Base-by-base conservation (phyloP, 2,113 vertebrate genomes). In the Myotis lucifugus region DNA sequence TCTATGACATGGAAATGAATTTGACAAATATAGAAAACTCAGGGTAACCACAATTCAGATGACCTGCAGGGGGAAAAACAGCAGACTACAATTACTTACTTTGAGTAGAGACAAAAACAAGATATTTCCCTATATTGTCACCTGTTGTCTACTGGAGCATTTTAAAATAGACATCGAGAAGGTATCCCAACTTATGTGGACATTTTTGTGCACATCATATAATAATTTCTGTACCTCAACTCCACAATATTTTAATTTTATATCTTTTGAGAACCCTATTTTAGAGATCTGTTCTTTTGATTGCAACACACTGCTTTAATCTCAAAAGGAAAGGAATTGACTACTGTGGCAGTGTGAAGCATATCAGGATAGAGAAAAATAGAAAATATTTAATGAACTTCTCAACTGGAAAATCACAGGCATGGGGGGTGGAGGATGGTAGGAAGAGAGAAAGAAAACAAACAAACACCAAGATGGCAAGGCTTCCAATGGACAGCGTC, bases 301-400 rank as follows among this genome's bases (percentile, higher is more conserved):
- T 67, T 97, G 91, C 2, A 3, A 88, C 73, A 83, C 92, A 82
- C 27, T 56, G 14, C 42, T 82, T 90, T 89, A 37, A 93, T 88
- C 79, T 52, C 66, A 25, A 96, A 46, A 72, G 96, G 90, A 90
- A 96, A 77, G 74, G 66, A 96, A 93, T 34, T 81, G 93, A 96
- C 96, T 74, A 32, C 50, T 76, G 15, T 81, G 92, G 85, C 85
- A 97, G 89, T 25, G 50, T 73, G 70, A 96, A 83, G 84, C 64
- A 79, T 32, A 81, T 85, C 78, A 91, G 64, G 74, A 96, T 7
- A 89, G 32, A 21, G 14, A 97, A 95, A 73, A 91, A 79, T 42
- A 90, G 37, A 90, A 69, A 96, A 85, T 37, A 93, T 96, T 83
- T 94, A 96, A 97, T 82, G 90, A 95, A 83, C 50, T 97, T 96